A percentile compares a stretch with the other conserved stretches of the same genome.
These are phyloP conservation scores for Ifrita kowaldi DNA, from an alignment of 2,113 vertebrate species.

Conservation along the genomic window DNA sequence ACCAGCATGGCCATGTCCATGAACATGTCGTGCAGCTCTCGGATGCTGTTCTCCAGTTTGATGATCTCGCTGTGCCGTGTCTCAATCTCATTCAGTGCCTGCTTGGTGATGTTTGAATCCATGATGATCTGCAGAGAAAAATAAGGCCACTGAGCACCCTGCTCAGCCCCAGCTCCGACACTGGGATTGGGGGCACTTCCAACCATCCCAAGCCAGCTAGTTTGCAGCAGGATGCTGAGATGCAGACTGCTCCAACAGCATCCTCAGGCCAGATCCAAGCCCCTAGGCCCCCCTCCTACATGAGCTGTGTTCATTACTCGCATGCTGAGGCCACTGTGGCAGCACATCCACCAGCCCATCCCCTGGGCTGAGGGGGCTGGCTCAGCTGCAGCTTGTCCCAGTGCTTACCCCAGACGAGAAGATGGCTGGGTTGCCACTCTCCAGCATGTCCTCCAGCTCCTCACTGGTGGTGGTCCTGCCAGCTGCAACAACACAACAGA, in stretches of 20 bases:
- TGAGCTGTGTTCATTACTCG: not conserved
- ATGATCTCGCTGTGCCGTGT: constrained; percentile 94
- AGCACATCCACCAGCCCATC: fast-evolving
- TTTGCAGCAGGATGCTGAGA: not conserved
- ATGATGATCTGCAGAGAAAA: constrained; percentile 85
- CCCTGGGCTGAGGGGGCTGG: not conserved
- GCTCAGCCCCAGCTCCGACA: not conserved
- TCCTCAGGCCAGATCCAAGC: not conserved
- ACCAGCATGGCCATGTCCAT: constrained; percentile 99
- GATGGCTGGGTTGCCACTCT: constrained; percentile 93
- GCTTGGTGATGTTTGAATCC: constrained; percentile 94
- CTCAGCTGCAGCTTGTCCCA: not conserved
- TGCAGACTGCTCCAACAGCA: not conserved
- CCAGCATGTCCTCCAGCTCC: constrained; percentile 95
- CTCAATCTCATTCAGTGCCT: constrained; percentile 95
- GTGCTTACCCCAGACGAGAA: constrained; percentile 91
- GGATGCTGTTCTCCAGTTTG: constrained; percentile 95
- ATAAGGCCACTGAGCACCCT: not conserved
- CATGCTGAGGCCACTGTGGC: fast-evolving
- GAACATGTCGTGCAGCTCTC: constrained; percentile 97
- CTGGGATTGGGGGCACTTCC: not conserved
- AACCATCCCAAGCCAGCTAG: not conserved
- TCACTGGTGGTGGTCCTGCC: constrained; percentile 95
- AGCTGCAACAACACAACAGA: constrained; percentile 69
- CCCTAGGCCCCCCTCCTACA: not conserved